Evolutionary conservation across 2,888 invertebrate species (phyloP).

Genomic region (Euzetes globulus): DNA sequence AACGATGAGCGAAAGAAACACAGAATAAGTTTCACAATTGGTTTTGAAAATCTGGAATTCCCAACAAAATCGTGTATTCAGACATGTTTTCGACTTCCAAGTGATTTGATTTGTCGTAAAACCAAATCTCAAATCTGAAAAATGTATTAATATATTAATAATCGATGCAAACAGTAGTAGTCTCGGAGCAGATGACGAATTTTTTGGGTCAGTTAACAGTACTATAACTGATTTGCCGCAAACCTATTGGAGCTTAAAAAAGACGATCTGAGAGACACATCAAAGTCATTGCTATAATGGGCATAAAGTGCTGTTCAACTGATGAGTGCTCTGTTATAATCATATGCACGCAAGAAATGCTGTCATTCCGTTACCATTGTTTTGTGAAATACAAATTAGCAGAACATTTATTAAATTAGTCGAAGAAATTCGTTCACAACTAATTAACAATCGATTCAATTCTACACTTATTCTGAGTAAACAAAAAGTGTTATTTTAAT

Average conservation of each 20-base stretch:
- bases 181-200: background rate
- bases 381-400: background rate
- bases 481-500: no score
- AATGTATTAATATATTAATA: slow-evolving; percentile 8
- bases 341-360: slow-evolving; percentile 12
- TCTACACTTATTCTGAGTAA: no score
- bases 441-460: no score
- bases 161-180: slow-evolving; percentile 15
- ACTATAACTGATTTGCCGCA: background rate
- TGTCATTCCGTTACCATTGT: background rate
- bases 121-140: background rate
- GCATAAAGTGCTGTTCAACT: background rate
- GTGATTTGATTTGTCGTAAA: background rate
- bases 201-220: slow-evolving; percentile 19
- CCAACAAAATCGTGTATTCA: background rate
- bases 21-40: background rate
- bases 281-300: background rate
- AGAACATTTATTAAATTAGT: background rate
- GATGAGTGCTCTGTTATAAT: background rate
- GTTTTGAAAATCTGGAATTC: background rate
- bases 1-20: no score
- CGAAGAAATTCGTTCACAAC: no score
- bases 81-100: background rate
- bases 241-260: slow-evolving; percentile 15
- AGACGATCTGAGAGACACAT: slow-evolving; percentile 10